Evolutionary conservation across 2,113 vertebrate genomes (phyloP), one percentile per base, ranked within the genome.

Genomic region (Pandion haliaetus): DNA sequence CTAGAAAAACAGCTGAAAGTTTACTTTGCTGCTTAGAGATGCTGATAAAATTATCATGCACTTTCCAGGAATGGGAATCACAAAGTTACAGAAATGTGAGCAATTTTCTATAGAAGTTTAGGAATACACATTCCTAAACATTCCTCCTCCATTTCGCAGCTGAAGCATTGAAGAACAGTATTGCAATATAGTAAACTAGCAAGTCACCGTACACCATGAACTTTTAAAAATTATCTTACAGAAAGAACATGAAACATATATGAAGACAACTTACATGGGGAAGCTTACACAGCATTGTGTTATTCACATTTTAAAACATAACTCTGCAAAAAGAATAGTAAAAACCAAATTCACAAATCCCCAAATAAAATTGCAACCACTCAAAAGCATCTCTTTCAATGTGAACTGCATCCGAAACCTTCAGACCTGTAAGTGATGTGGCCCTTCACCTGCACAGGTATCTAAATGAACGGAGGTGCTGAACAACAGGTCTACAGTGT

Each of bases 391-490:
- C 40, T 55, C 38, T 17, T 25, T 24, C 42, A 70, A 52, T 3
- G 2, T 14, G 62, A 73, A 67, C n/a, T 10, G 42, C 19, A 76
- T 18, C 49, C 2, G 2, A 58, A 62, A 31, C 21, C 54, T 21
- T 5, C 29, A 66, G n/a, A 6, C n/a, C 50, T 67, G 1, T 1
- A 11, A 29, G 32, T 16, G 72, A 49, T 6, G 18, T 13, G 55
- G 82, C 55, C 59, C 55, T 61, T 10, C 7, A 16, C 17, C 14
- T 36, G 55, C 88, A 34, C 32, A 21, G 47, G n/a, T 29, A 78
- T 38, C 59, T 55, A 7, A 18, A 42, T 0, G 12, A 31, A 9
- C 1, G 0, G n/a, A 17, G 77, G 25, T 34, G 34, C 8, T n/a
- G 61, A 47, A 20, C 26, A 59, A 15, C 77, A 86, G 45, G 4